Conservation (phyloP, 2,797 vertebrate genomes). For the Rhabdophis nuchalis region DNA sequence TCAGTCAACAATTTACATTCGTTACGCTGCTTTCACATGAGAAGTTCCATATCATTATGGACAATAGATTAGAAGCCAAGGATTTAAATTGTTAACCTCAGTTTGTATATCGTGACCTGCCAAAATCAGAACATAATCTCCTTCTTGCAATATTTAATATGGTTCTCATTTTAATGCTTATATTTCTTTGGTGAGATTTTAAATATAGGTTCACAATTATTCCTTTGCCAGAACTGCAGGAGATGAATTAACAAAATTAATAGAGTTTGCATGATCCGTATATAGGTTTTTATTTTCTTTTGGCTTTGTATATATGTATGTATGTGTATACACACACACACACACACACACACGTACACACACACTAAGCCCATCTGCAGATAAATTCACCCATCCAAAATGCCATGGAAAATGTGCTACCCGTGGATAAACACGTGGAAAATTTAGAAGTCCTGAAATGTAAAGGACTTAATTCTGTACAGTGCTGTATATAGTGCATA, state of each 20-base stretch:
- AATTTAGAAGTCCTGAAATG: background rate
- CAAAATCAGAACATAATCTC: background rate
- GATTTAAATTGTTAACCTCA: rapidly evolving
- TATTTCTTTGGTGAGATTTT: background rate
- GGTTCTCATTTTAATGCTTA: slow-evolving; percentile 17
- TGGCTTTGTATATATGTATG: background rate
- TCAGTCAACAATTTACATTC: background rate
- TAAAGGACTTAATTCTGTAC: background rate
- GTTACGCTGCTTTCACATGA: background rate
- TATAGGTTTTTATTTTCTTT: background rate
- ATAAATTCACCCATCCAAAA: background rate
- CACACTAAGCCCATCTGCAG: background rate
- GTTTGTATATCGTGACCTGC: background rate
- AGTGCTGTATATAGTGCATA: background rate
- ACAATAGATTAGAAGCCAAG: background rate
- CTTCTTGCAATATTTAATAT: background rate
- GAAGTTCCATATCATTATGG: background rate
- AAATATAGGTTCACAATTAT: background rate
- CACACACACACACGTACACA: too few species aligned
- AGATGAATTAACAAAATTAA: too few species aligned
- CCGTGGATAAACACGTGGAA: background rate
- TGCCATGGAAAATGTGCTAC: background rate
- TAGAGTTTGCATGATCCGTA: background rate
- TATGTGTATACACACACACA: too few species aligned
- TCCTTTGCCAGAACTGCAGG: background rate